phyloP scores from a whole-genome alignment of 2,888 invertebrate species.

The Ashinkailepas kermadecensis region DNA sequence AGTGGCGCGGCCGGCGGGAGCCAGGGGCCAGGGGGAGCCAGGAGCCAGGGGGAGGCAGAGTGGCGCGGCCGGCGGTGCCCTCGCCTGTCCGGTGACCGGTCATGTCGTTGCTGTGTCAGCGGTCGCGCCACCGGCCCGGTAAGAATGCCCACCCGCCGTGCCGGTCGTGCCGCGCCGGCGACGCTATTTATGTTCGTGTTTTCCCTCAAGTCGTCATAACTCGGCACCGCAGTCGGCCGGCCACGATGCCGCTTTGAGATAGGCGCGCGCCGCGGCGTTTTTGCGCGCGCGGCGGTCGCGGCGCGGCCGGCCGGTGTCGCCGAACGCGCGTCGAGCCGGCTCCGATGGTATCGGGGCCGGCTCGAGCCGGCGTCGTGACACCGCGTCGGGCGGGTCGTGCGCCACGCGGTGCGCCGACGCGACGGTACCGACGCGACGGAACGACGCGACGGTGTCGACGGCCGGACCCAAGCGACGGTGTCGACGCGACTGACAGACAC shows the following conservation, averaged over 20 bases:
- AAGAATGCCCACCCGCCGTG: constrained; percentile 12
- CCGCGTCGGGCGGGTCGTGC: too few relatives aligned
- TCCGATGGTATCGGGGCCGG: neutral
- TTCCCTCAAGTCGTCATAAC: constrained; percentile 19
- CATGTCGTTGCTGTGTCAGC: neutral
- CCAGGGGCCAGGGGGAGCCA: too few relatives aligned
- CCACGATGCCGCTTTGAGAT: constrained; percentile 13
- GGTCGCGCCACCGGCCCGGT: neutral
- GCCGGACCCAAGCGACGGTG: neutral
- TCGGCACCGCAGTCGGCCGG: neutral
- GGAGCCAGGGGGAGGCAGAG: too few relatives aligned
- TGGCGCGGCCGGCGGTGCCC: neutral
- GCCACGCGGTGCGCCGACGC: too few relatives aligned
- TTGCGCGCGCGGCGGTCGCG: neutral
- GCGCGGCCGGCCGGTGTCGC: neutral
- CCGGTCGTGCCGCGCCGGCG: too few relatives aligned
- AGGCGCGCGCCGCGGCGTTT: neutral
- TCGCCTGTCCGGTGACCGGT: neutral
- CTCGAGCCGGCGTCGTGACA: neutral
- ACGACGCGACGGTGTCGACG: neutral
- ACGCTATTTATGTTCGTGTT: neutral
- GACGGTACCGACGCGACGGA: neutral
- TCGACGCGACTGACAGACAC: neutral
- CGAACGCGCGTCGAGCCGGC: neutral
- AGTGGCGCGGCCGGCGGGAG: too few relatives aligned